Conservation (phyloP, 2,888 invertebrate species). For the Ophioninae sp. region DNA sequence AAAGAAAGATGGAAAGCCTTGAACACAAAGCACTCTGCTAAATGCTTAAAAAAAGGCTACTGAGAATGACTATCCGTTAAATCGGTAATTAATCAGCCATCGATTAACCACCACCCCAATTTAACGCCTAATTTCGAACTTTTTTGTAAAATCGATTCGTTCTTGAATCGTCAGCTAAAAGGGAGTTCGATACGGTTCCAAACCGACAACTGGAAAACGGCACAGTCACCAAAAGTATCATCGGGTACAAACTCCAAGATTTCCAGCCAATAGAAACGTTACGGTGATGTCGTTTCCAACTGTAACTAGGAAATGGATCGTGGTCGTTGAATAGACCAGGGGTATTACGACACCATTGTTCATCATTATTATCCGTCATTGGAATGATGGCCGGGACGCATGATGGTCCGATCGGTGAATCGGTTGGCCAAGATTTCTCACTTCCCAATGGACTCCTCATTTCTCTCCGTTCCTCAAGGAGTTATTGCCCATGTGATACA, state of each 20-base stretch:
- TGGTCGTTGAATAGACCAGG: not conserved
- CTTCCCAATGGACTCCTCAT: conserved; percentile 4
- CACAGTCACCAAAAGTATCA: conserved; percentile 44
- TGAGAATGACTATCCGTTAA: conserved; percentile 67
- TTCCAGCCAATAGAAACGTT: not conserved
- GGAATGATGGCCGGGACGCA: conserved; percentile 50
- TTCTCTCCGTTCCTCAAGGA: not conserved
- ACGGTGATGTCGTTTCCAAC: conserved; percentile 8
- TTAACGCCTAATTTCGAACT: conserved; percentile 71
- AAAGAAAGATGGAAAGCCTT: not conserved
- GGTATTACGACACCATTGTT: conserved; percentile 44
- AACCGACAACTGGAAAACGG: conserved; percentile 21
- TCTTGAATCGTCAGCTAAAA: conserved; percentile 62
- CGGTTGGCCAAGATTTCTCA: conserved; percentile 30
- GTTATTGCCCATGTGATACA: conserved; percentile 23
- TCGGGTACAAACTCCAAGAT: conserved; percentile 21
- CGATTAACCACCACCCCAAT: conserved; percentile 70
- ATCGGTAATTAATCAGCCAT: conserved; percentile 71
- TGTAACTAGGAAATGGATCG: conserved; percentile 34
- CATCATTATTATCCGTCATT: conserved; percentile 57
- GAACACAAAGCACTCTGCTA: conserved; percentile 6
- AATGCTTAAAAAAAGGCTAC: conserved; percentile 67
- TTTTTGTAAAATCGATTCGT: conserved; percentile 42
- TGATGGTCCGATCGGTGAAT: conserved; percentile 52
- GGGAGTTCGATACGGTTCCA: conserved; percentile 8